Percentiles rank a stretch among this genome's conserved stretches.
Evolutionary conservation across 2,888 invertebrate species (phyloP).

Genomic region (Lordiphosa fenestrarum): DNA sequence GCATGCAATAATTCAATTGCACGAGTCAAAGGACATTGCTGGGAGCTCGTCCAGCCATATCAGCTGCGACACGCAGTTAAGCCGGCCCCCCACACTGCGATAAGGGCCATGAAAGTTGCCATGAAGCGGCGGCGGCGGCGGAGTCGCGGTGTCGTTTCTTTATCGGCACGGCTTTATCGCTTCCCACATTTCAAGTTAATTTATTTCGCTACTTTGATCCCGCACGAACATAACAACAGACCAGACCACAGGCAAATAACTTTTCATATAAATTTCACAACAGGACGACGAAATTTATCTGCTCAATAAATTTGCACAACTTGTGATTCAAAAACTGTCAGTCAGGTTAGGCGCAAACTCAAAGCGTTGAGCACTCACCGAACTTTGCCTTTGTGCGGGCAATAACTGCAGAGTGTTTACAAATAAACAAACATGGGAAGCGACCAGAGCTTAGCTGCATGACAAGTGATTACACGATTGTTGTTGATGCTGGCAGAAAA

Average conservation of each 20-base stretch:
- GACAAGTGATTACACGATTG: conserved; percentile 71
- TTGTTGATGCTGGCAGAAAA: conserved; percentile 30
- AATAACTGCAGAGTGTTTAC: conserved; percentile 61
- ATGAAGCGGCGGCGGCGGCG: conserved; percentile 18
- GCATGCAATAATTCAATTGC: conserved; percentile 69
- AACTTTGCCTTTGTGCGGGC: conserved; percentile 23
- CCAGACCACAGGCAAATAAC: conserved; percentile 30
- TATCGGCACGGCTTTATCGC: conserved; percentile 55
- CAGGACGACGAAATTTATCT: conserved; percentile 49
- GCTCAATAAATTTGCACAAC: conserved; percentile 61
- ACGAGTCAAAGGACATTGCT: conserved; percentile 11
- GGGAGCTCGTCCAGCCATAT: conserved; percentile 11
- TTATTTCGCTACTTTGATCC: conserved; percentile 64
- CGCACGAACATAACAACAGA: conserved; percentile 1
- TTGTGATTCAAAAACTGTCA: conserved; percentile 54
- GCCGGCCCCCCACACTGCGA: conserved; percentile 26
- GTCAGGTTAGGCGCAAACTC: conserved; percentile 26
- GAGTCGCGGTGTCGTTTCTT: conserved; percentile 26
- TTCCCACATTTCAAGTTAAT: conserved; percentile 57
- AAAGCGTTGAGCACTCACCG: conserved; percentile 15
- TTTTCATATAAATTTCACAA: conserved; percentile 65
- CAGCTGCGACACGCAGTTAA: background rate
- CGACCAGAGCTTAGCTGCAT: conserved; percentile 55
- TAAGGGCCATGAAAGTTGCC: conserved; percentile 53
- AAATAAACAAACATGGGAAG: conserved; percentile 50